phyloP scores from a whole-genome alignment of 2,797 vertebrate species.

The Silurus aristotelis region DNA sequence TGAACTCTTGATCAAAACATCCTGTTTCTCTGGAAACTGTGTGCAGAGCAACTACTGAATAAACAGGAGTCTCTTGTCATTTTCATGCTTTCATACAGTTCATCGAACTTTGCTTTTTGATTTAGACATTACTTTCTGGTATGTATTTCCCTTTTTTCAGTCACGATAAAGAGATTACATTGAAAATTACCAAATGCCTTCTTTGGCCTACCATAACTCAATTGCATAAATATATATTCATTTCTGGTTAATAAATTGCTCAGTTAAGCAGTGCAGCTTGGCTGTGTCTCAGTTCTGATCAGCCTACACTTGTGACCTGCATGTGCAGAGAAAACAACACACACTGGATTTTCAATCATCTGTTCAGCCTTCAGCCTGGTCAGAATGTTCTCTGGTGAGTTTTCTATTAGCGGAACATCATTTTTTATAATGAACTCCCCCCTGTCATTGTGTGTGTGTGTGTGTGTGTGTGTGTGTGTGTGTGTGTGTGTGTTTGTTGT shows the following conservation, averaged over 20 bases:
- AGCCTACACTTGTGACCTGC: slow-evolving; percentile 6
- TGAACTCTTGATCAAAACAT: slow-evolving; percentile 2
- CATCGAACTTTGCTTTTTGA: neutral
- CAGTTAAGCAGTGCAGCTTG: neutral
- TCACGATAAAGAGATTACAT: no score
- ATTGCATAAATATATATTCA: neutral
- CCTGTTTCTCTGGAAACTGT: slow-evolving; percentile 6
- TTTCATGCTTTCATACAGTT: neutral
- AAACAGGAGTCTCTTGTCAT: neutral
- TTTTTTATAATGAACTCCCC: neutral
- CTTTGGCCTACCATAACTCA: neutral
- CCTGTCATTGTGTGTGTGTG: neutral
- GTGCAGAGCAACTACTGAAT: neutral
- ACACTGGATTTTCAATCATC: slow-evolving; percentile 16
- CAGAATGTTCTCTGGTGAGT: slow-evolving; percentile 11
- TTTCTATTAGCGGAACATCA: neutral
- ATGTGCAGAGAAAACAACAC: slow-evolving; percentile 20
- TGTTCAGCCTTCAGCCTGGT: neutral
- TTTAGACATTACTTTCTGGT: neutral
- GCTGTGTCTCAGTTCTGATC: neutral
- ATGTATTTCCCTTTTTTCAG: neutral
- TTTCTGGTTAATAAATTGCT: slow-evolving; percentile 3
- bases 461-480: neutral
- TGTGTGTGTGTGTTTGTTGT: neutral
- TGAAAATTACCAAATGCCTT: neutral